Evolutionary conservation across 2,113 vertebrate genomes (phyloP).

Genomic region (Sylvia atricapilla): DNA sequence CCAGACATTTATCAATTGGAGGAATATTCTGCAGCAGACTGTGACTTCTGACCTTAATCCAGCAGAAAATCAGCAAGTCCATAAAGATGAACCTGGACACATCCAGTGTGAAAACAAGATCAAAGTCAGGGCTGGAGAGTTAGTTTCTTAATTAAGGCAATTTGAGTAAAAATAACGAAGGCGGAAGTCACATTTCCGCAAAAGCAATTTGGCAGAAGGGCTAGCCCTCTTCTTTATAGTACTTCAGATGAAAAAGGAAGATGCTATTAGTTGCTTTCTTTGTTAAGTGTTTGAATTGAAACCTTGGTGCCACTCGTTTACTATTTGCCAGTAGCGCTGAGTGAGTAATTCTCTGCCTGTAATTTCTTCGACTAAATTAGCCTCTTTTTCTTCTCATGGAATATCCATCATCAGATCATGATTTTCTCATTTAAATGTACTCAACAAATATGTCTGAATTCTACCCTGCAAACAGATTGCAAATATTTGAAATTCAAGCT

Average conservation of each 20-base stretch:
- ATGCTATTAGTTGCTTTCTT: constrained; percentile 15
- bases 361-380: constrained; percentile 49
- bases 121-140: not conserved
- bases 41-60: not conserved
- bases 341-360: constrained; percentile 39
- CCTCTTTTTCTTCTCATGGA: constrained; percentile 26
- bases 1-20: not conserved
- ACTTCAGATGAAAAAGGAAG: constrained; percentile 38
- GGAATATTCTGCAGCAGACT: not conserved
- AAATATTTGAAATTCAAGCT: constrained; percentile 46
- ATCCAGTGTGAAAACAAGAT: not conserved
- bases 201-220: constrained; percentile 22
- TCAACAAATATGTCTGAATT: constrained; percentile 44
- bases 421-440: constrained; percentile 22
- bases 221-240: not conserved
- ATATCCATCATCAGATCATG: constrained; percentile 49
- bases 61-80: not conserved
- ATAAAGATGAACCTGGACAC: not conserved
- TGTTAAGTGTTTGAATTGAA: constrained; percentile 48
- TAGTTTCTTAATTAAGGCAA: constrained; percentile 33
- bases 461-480: not conserved
- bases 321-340: constrained; percentile 23
- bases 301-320: constrained; percentile 9
- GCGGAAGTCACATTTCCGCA: not conserved
- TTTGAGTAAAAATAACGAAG: constrained; percentile 33